phyloP scores from a whole-genome alignment of 2,113 vertebrate genomes.

The Pelobates fuscus region DNA sequence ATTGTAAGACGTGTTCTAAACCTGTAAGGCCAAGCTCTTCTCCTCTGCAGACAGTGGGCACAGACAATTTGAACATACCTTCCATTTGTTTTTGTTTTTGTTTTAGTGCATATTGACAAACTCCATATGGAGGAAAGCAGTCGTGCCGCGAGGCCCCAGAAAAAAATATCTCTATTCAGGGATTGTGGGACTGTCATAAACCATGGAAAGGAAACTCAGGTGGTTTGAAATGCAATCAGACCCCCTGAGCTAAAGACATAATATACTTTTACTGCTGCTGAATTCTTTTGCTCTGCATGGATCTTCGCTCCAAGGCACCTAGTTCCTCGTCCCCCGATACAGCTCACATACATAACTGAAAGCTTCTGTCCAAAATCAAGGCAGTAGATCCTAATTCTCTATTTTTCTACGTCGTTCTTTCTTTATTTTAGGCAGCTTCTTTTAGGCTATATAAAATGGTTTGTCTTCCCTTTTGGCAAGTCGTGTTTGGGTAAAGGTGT shows the following conservation, averaged over 20 bases:
- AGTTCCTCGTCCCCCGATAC: slow-evolving; percentile 9
- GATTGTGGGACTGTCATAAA: slow-evolving; percentile 37
- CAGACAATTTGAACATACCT: too few species aligned
- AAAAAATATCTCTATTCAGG: slow-evolving; percentile 35
- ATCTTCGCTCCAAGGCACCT: slow-evolving; percentile 9
- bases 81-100: background rate
- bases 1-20: too few species aligned
- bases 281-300: slow-evolving; percentile 25
- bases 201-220: slow-evolving; percentile 23
- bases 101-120: slow-evolving; percentile 38
- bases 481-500: background rate
- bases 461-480: slow-evolving; percentile 1
- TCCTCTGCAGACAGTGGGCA: too few species aligned
- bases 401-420: slow-evolving; percentile 1
- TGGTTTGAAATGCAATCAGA: slow-evolving; percentile 38
- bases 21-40: too few species aligned
- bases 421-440: slow-evolving; percentile 22
- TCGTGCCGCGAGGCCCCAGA: slow-evolving; percentile 10
- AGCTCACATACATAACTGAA: slow-evolving; percentile 20
- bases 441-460: background rate
- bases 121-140: slow-evolving; percentile 18
- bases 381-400: background rate
- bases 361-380: slow-evolving; percentile 8
- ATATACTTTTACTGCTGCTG: slow-evolving; percentile 32
- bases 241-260: slow-evolving; percentile 30